Base-by-base conservation (phyloP, 1,140 invertebrate genomes). In the Zaprionus africanus region DNA sequence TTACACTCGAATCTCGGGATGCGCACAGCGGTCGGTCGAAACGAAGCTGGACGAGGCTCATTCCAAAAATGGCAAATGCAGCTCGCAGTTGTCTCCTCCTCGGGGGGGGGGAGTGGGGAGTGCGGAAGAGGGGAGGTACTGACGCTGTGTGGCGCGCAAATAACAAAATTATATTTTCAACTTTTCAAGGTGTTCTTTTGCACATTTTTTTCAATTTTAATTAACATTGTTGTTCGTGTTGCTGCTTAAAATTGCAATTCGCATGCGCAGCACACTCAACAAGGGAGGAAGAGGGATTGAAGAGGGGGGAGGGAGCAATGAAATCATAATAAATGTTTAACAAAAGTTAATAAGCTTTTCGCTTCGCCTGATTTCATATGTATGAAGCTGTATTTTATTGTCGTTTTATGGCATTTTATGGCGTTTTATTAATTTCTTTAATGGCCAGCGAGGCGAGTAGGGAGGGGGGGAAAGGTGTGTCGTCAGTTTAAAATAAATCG, bases 81-180 rank as follows among this genome's bases (percentile, higher is more conserved):
- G 15, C 38, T n/a, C 38, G 15, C 66, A 65, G 73, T 65, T 76
- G n/a, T 22, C 22, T 22, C 22, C 22, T 22, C 22, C 22, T 22
- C 22, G 22, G 22, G 11, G 36, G 69, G 49, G 43, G 46, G 11
- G 15, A 36, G 15, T 15, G 22, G 41, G 34, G 72, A n/a, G n/a
- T n/a, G n/a, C n/a, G 76, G 51, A 53, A 11, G 19, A 12, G 60
- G 38, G 51, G 66, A 49, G 71, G 64, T 11, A 26, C 68, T 34
- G 54, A 60, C 68, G 71, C 54, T 79, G 77, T 76, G 77, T 81
- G 78, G 70, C 78, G 78, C 70, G 79, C 76, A 81, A 81, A 81
- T 81, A 88, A 90, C 85, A 88, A 88, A 90, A 88, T 90, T 87
- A 86, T 86, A 90, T 90, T 88, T 90, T 79, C 81, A 88, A 88